These are phyloP conservation scores for Spea hammondii DNA, from an alignment of 2,797 vertebrate species.

Conservation along the genomic window DNA sequence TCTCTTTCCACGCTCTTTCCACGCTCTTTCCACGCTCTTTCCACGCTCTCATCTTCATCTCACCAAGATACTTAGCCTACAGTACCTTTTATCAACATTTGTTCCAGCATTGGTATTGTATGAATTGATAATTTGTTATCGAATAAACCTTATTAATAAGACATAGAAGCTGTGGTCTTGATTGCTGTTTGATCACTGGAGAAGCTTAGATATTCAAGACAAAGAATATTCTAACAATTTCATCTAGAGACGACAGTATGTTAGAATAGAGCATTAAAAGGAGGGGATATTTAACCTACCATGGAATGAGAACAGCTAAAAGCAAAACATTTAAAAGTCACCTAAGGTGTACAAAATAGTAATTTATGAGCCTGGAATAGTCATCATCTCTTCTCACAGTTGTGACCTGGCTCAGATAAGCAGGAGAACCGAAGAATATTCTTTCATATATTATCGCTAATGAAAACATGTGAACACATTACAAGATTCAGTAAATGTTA, in stretches of 20 bases:
- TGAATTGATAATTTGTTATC: too few relatives aligned
- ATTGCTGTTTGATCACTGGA: too few relatives aligned
- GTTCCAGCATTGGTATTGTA: too few relatives aligned
- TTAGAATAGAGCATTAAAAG: conserved; percentile 60
- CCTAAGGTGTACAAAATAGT: conserved; percentile 60
- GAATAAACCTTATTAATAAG: too few relatives aligned
- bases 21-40: too few relatives aligned
- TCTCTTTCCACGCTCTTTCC: too few relatives aligned
- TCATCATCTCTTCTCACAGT: conserved; percentile 25
- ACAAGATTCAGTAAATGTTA: conserved; percentile 63
- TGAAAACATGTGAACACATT: conserved; percentile 62
- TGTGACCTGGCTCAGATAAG: conserved; percentile 60
- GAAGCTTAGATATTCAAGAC: too few relatives aligned
- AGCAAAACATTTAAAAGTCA: conserved; percentile 60
- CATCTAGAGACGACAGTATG: conserved; percentile 55
- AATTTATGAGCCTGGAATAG: conserved; percentile 63
- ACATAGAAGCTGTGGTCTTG: too few relatives aligned
- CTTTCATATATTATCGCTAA: conserved; percentile 62
- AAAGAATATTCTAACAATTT: too few relatives aligned
- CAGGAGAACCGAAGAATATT: conserved; percentile 59
- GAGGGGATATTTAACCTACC: conserved; percentile 60
- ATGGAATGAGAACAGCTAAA: conserved; percentile 58
- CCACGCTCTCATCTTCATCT: too few relatives aligned
- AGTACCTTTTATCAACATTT: too few relatives aligned
- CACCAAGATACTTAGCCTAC: too few relatives aligned